A percentile compares a stretch with the other conserved stretches of the same genome.
Evolutionary conservation across 2,888 invertebrate species (phyloP).

Genomic region (Odontocolon sp.): DNA sequence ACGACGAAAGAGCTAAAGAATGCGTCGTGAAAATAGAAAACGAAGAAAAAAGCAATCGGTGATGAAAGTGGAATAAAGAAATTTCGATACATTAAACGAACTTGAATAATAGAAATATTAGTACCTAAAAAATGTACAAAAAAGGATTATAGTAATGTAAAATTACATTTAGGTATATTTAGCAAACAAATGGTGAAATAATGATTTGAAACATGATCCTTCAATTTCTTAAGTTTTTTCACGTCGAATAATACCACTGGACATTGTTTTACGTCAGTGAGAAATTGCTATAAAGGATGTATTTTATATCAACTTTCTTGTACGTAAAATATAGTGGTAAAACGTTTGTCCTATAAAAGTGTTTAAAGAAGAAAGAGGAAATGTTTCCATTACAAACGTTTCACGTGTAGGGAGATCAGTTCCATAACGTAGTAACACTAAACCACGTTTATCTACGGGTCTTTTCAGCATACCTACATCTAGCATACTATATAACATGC

Average conservation of each 20-base stretch:
- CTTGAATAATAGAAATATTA: no score
- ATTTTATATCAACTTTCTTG: no score
- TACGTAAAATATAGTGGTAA: neutral
- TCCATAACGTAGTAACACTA: constrained; percentile 45
- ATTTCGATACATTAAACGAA: neutral
- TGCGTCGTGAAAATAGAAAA: neutral
- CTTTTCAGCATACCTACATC: constrained; percentile 19
- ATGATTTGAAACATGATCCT: no score
- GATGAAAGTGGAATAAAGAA: constrained; percentile 2
- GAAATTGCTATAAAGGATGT: no score
- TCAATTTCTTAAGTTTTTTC: no score
- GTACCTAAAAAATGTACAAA: no score
- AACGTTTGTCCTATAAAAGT: constrained; percentile 8
- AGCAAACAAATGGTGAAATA: no score
- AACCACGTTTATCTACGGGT: constrained; percentile 51
- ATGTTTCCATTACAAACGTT: constrained; percentile 6
- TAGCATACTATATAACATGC: constrained; percentile 27
- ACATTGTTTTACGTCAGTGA: no score
- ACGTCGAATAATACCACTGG: no score
- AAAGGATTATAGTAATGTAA: no score
- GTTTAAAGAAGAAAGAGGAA: constrained; percentile 7
- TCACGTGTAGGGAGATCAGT: constrained; percentile 31
- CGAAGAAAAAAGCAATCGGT: neutral
- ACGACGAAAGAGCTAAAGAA: neutral
- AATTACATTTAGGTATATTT: no score